phyloP scores from a whole-genome alignment of 30 jellyfish, hydroid and myxozoan species.

The Aurelia sp. region DNA sequence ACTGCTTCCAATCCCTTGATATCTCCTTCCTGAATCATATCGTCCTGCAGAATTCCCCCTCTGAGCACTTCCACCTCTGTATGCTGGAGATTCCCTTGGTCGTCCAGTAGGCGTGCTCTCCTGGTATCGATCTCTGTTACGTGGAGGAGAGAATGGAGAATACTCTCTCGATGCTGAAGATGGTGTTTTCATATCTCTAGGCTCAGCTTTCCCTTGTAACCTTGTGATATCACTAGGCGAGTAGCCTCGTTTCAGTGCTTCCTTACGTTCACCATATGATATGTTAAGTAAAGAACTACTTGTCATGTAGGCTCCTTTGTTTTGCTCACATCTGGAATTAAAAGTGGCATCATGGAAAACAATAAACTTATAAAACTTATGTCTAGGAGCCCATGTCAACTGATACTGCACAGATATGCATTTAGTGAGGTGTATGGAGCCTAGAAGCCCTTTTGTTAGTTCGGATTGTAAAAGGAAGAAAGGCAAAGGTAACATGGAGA shows the following conservation, averaged over 20 bases:
- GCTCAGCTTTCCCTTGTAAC: slow-evolving; percentile 70
- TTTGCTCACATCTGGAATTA: slow-evolving; percentile 31
- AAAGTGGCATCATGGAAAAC: background rate
- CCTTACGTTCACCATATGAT: slow-evolving; percentile 87
- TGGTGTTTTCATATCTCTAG: slow-evolving; percentile 6
- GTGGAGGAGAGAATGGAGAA: slow-evolving; percentile 27
- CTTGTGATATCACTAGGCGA: slow-evolving; percentile 40
- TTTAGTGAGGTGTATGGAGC: too few relatives aligned
- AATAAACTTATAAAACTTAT: too few relatives aligned
- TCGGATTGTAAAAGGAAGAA: too few relatives aligned
- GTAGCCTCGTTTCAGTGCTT: slow-evolving; percentile 36
- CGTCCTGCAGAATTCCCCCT: slow-evolving; percentile 9
- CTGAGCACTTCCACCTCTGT: background rate
- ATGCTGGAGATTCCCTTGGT: background rate
- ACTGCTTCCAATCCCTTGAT: background rate
- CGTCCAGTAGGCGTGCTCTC: slow-evolving; percentile 18
- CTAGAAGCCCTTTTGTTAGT: too few relatives aligned
- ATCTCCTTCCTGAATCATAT: slow-evolving; percentile 5
- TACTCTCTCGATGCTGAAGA: slow-evolving; percentile 4
- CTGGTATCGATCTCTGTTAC: background rate
- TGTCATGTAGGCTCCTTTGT: slow-evolving; percentile 76
- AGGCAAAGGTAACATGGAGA: too few relatives aligned
- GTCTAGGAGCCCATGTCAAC: too few relatives aligned
- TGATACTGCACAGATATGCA: too few relatives aligned
- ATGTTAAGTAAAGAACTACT: slow-evolving; percentile 72